Conservation (phyloP, 2,888 invertebrate species). For the Erynnis tages region DNA sequence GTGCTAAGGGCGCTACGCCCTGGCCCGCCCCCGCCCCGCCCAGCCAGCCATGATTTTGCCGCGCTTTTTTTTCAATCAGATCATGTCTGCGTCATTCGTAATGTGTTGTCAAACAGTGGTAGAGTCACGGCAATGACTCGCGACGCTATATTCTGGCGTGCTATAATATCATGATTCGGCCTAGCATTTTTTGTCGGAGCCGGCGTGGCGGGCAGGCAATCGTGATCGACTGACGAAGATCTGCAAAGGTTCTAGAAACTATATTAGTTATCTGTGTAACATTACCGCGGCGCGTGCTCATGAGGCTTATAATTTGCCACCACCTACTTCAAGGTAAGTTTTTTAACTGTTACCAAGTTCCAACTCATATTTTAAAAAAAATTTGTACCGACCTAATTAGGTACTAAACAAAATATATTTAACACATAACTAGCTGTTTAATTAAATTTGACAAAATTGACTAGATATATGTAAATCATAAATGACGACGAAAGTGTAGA, state of each 20-base stretch:
- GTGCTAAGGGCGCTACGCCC: conserved; percentile 76
- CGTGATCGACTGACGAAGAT: conserved; percentile 18
- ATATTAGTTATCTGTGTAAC: conserved; percentile 27
- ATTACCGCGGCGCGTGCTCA: conserved; percentile 3
- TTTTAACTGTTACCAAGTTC: conserved; percentile 10
- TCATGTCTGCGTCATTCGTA: conserved; percentile 63
- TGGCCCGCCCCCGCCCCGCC: conserved; percentile 62
- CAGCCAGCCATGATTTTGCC: conserved; percentile 73
- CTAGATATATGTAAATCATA: too few relatives aligned
- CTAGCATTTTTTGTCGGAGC: conserved; percentile 40
- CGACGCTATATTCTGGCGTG: conserved; percentile 38
- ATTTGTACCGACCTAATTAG: too few relatives aligned
- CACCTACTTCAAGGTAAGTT: conserved; percentile 17
- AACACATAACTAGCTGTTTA: too few relatives aligned
- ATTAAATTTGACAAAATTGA: too few relatives aligned
- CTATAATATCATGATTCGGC: conserved; percentile 38
- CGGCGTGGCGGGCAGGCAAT: conserved; percentile 35
- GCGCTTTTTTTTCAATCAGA: conserved; percentile 71
- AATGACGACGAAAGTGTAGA: too few relatives aligned
- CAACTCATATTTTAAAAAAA: too few relatives aligned
- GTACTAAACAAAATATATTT: too few relatives aligned
- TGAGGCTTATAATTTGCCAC: neutral
- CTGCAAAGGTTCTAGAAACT: conserved; percentile 21
- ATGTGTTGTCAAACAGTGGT: conserved; percentile 73
- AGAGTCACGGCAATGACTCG: conserved; percentile 48